Base-by-base conservation (phyloP, 2,113 vertebrate species). In the Oriolus oriolus region DNA sequence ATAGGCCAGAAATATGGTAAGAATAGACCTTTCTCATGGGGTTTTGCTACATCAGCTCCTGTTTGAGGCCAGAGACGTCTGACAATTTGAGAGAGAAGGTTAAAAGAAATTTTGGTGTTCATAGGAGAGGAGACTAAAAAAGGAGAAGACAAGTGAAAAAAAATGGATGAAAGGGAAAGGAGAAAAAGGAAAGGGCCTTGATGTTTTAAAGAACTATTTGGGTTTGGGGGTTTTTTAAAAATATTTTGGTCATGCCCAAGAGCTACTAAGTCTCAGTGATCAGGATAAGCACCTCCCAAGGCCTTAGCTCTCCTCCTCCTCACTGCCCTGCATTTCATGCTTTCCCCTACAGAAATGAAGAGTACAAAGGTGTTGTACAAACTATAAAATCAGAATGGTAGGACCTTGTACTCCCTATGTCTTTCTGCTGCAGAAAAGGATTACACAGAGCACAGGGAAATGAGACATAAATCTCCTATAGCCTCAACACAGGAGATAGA, bases 21-120 rank as follows among this genome's bases (percentile, higher is more conserved):
- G 87, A 96, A 94, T 93, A 96, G 85, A 80, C 27, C 15, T 83
- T 23, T 90, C 90, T 88, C 91, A 10, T 63, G 87, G 75, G 87
- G 21, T 81, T 96, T 90, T 70, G 35, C 14, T 64, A 90, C 22
- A 70, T 37, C 42, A 92, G 93, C 17, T 95, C 26, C 54, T 73
- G 24, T 79, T 80, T 71, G 82, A 94, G 84, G 87, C 42, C 68
- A 91, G 63, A 86, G 59, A n/a, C 37, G 22, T 66, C 70, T 85
- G 61, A 70, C 93, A 66, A 90, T 78, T 69, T 80, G 83, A 47
- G 75, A 90, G 75, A 76, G 41, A 93, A 93, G 18, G 59, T 90
- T 95, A 92, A 74, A 93, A 89, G 27, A 89, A 45, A 74, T 90
- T 19, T 83, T 83, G 66, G 12, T 83, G 50, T 7, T 64, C 26